Conservation (phyloP, 1,140 invertebrate genomes). For the Zelostemma sp. region DNA sequence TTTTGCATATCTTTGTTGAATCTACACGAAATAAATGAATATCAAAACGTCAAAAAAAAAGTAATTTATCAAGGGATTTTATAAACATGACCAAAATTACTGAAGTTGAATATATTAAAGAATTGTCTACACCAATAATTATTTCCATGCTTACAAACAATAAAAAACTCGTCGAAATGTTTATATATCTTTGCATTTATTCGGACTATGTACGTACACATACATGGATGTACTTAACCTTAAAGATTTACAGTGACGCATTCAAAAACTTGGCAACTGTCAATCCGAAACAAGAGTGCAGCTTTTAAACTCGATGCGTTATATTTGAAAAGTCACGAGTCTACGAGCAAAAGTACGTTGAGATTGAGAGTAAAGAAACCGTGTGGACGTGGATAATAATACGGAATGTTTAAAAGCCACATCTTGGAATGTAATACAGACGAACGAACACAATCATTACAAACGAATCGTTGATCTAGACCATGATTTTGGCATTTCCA, state of each 20-base stretch:
- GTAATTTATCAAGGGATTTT: no score
- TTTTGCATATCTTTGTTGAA: no score
- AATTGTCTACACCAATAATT: no score
- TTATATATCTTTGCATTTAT: conserved; percentile 46
- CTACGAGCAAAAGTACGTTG: not conserved
- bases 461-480: conserved; percentile 39
- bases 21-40: no score
- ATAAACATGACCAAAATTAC: no score
- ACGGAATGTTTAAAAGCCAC: conserved; percentile 40
- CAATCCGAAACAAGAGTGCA: conserved; percentile 40
- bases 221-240: conserved; percentile 32
- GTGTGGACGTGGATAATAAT: conserved; percentile 8
- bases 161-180: no score
- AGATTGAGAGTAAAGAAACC: conserved; percentile 9
- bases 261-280: conserved; percentile 49
- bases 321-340: not conserved
- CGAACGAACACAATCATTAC: conserved; percentile 28
- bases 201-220: conserved; percentile 44
- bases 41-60: no score
- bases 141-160: no score
- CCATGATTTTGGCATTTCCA: conserved; percentile 39
- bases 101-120: no score
- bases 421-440: conserved; percentile 34
- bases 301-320: conserved; percentile 33
- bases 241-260: conserved; percentile 43